phyloP scores from a whole-genome alignment of 2,797 vertebrate genomes.

The Linurgus olivaceus region DNA sequence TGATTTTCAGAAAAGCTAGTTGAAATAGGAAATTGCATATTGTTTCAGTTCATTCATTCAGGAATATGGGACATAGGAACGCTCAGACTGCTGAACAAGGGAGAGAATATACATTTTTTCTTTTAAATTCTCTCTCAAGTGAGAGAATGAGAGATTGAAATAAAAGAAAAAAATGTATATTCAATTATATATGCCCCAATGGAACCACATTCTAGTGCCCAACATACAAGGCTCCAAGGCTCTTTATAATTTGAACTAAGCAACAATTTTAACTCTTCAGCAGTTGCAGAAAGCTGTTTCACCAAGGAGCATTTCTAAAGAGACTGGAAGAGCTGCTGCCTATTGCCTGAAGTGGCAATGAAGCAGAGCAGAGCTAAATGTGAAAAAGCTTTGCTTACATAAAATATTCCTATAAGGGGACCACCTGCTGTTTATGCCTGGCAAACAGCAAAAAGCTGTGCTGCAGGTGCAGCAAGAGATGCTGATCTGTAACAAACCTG shows the following conservation, averaged over 20 bases:
- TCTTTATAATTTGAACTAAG: not conserved
- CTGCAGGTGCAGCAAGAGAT: slow-evolving; percentile 3
- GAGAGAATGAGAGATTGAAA: not conserved
- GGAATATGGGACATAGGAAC: rapidly evolving
- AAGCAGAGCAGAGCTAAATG: not conserved
- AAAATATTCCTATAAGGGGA: not conserved
- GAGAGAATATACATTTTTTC: not conserved
- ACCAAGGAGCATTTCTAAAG: not conserved
- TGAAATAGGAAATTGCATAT: not conserved
- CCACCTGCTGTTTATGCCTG: slow-evolving; percentile 26
- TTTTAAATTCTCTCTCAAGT: not conserved
- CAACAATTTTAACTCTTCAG: not conserved
- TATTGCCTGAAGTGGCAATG: not conserved
- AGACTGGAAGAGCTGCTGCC: not conserved
- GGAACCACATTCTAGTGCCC: not conserved
- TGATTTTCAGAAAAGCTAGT: not conserved
- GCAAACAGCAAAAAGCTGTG: not conserved
- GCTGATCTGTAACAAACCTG: not conserved
- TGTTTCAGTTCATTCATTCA: not conserved
- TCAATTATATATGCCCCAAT: not conserved
- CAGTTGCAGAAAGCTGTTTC: not conserved
- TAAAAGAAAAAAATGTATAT: not conserved
- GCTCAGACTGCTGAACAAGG: not conserved
- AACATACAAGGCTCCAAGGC: not conserved
- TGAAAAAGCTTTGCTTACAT: not conserved